Evolutionary conservation across 2,113 vertebrate species (phyloP), one percentile per base, ranked within the genome.

Genomic region (Myotis davidii): DNA sequence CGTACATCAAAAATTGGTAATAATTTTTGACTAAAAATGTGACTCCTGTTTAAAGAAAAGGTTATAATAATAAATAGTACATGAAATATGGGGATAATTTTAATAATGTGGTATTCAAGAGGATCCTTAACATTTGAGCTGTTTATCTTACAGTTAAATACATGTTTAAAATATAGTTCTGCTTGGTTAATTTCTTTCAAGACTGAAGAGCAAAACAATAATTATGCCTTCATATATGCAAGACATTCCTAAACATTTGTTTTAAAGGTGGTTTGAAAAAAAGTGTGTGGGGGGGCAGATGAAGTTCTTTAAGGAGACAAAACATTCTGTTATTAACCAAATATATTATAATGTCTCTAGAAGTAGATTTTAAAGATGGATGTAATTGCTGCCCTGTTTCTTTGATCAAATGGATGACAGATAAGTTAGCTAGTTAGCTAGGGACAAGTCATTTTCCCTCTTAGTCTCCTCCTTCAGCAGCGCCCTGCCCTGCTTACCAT

Each of bases 151-250:
- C 3, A 93, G 54, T 50, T 92, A 96, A 97, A 96, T 77, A 88
- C 54, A 82, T 89, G 84, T 87, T 96, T 96, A 90, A 91, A 84
- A 79, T 61, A 61, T 12, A 82, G 50, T 56, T 94, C 94, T 97
- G 67, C 32, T 88, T 91, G 52, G 70, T 91, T 96, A 96, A 96
- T 95, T 96, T 94, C 94, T 95, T 97, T 74, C 59, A 96, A 94
- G 65, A n/a, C 77, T 92, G 59, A 79, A 72, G 11, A 85, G 70
- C 64, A 89, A 89, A 96, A 92, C 64, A 50, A 27, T 92, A 98
- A 95, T 88, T 88, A 96, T 78, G 79, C 61, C 39, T 95, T 59
- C 42, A 91, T 93, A 96, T 79, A 76, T 61, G 39, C 65, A 90
- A 87, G 85, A 95, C 96, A 96, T 65, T 90, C 70, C 84, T 64